Base-by-base conservation (phyloP, 2,888 invertebrate species). In the Syritta pipiens region DNA sequence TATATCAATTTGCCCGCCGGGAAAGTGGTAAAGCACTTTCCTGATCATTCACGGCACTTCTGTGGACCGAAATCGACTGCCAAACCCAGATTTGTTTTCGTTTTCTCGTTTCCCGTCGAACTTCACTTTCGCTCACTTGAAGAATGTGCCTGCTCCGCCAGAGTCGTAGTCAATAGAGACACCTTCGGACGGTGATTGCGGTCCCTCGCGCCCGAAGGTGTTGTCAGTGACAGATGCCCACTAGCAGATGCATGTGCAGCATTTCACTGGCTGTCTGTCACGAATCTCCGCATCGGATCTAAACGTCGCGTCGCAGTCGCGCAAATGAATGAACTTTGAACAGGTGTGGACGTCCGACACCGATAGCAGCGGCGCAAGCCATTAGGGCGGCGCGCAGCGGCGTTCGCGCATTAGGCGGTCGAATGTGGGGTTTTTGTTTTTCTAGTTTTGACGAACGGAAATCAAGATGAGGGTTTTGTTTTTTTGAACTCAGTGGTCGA, bases 71-170 rank as follows among this genome's bases (percentile, higher is more conserved):
- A 74, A 74, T 59, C 46, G 12, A 4, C 14, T 12, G 35, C 74
- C 74, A 65, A 74, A 51, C 74, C 74, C 74, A 74, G 44, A 49
- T 72, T 72, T 55, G 55, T 63, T 55, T 55, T 49, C 10, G 26
- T 63, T 72, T 72, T 53, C 35, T 37, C 32, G 22, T 14, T 40
- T 35, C 32, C 17, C 24, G 32, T 44, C 22, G n/a, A 59, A 67
- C 57, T 67, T 74, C 51, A 74, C 74, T 74, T 74, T 74, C 74
- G 67, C 74, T 67, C 74, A 67, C 67, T 67, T 53, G 67, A 74
- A 74, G 67, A 74, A 44, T 72, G 49, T 37, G 35, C 30, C 10
- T 49, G 37, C 30, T 10, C 5, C 6, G 14, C 14, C 37, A 28
- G 7, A 20, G 49, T 37, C 19, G 14, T 2, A 14, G 12, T 19